Evolutionary conservation across 2,113 vertebrate genomes (phyloP), one percentile per base, ranked within the genome.

Genomic region (Atrichornis clamosus): DNA sequence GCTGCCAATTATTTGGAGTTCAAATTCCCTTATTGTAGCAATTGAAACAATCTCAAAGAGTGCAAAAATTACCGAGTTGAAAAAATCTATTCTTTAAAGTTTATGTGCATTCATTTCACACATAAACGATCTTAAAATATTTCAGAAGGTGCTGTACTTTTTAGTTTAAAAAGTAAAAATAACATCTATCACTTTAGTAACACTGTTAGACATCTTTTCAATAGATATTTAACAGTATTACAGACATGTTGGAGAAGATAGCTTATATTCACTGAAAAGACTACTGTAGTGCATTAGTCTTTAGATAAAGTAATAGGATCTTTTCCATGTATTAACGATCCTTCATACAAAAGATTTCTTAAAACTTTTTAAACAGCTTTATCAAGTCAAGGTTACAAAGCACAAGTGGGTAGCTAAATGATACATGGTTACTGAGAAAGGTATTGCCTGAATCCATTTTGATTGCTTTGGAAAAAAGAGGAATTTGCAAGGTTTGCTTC

Each of bases 1-100:
- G 24, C 84, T 13, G 63, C 97, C 98, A 98, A 97, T 98, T 98
- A 98, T 97, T 97, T 96, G 90, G 90, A 97, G 94, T 96, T 97
- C 95, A 97, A 89, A 97, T 97, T 98, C 95, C 90, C 94, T 96
- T 70, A 93, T 70, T 91, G 84, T 87, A 96, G 94, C 87, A 96
- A 93, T 89, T 96, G 89, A 97, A 97, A 94, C 95, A 95, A 94
- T 93, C 91, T 98, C 97, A 94, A 97, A 97, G 93, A 96, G 77
- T 87, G 63, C 60, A 97, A 95, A 97, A 97, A 98, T 97, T 97
- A 97, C 50, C 5, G 23, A 94, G 85, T 92, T 87, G 94, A 92
- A 94, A 94, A 92, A 94, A 94, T 84, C 88, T 94, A 44, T 97
- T 97, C 95, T 97, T 97, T 94, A 91, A 94, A 95, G 89, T 95